phyloP scores from a whole-genome alignment of 2,797 vertebrate species.

The Rhynchotus rufescens region DNA sequence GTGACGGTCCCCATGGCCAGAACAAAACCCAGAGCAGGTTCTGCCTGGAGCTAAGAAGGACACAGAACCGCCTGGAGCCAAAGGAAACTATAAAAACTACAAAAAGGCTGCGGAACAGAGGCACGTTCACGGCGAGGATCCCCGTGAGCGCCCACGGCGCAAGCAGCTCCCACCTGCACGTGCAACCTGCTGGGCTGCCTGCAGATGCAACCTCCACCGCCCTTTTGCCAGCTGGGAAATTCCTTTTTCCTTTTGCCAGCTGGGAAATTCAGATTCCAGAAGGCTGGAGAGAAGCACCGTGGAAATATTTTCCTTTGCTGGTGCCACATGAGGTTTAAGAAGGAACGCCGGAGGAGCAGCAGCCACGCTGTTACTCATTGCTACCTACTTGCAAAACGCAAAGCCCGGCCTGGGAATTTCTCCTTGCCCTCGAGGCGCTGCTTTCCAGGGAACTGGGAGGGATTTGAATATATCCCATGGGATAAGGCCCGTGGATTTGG shows the following conservation, averaged over 20 bases:
- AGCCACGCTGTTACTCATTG: too few relatives aligned
- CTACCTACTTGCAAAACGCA: neutral
- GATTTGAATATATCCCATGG: neutral
- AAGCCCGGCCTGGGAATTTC: neutral
- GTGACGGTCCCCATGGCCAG: neutral
- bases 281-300: conserved; percentile 15
- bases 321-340: neutral
- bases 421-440: fast-evolving
- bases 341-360: too few relatives aligned
- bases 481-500: neutral
- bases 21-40: neutral
- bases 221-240: too few relatives aligned
- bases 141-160: neutral
- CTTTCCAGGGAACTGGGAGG: neutral
- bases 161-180: neutral
- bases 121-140: conserved; percentile 14
- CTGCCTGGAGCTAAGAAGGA: neutral
- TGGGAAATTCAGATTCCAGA: conserved; percentile 23
- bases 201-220: too few relatives aligned
- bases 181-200: too few relatives aligned
- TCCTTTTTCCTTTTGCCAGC: conserved; percentile 42
- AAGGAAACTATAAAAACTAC: conserved; percentile 44
- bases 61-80: conserved; percentile 5
- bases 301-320: conserved; percentile 51
- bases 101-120: conserved; percentile 65